Base-by-base conservation (phyloP, 2,888 invertebrate species). In the Meloe dianella region DNA sequence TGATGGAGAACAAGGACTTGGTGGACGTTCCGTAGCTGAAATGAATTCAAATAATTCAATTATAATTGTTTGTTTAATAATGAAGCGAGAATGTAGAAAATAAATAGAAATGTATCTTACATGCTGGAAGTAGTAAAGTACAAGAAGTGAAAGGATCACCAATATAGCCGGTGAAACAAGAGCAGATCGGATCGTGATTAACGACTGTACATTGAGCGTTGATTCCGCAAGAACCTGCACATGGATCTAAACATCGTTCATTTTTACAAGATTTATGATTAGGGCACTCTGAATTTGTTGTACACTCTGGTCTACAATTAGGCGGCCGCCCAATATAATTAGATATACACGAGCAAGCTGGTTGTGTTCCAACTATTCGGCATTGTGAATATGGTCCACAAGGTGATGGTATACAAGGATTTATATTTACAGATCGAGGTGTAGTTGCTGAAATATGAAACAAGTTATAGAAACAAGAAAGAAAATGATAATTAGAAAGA, bases 301-400 rank as follows among this genome's bases (percentile, higher is more conserved):
- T 90, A 80, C 94, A 94, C 83, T 94, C 94, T 0, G 95, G 93
- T 77, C 94, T 87, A 79, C 95, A 95, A 78, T 93, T 93, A 30
- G 94, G 94, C 61, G 95, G 92, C 74, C 94, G 89, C 68, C 95
- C 95, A 60, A 94, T 88, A 79, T 91, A 94, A 79, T 93, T 92
- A 29, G 89, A 86, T 73, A 91, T 84, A 82, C 94, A 95, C 58
- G 94, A 93, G 80, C 94, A 94, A 60, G 94, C 94, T n/a, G 93
- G 91, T 83, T 93, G 92, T 67, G 90, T 89, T 64, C 92, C 92
- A 71, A 94, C 90, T 58, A 92, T 88, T 71, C 91, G 89, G 80
- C 94, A 94, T 80, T 92, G 90, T 5, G 94, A 92, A 80, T 94
- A 90, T 0, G 93, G 92, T 63, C 94, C 94, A 81, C 94, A 94